phyloP scores from a whole-genome alignment of 2,888 invertebrate genomes.

The Pterobdella sp. region DNA sequence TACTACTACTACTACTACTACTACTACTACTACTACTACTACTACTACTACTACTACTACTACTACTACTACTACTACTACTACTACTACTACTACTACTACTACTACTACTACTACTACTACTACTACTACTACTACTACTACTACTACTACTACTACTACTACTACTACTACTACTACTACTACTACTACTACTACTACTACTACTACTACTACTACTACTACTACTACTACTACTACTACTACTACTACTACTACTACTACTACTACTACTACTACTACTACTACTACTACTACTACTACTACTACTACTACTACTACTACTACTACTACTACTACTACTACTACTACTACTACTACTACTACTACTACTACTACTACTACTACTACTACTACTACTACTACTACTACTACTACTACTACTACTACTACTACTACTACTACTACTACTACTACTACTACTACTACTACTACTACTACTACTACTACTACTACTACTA shows the following conservation, averaged over 20 bases:
- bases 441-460: slow-evolving; percentile 3
- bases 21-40: slow-evolving; percentile 3
- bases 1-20: background rate
- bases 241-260: background rate
- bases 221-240: slow-evolving; percentile 42
- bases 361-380: background rate
- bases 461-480: background rate
- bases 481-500: slow-evolving; percentile 2
- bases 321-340: background rate
- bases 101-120: slow-evolving; percentile 42
- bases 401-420: slow-evolving; percentile 3
- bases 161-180: background rate
- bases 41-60: background rate
- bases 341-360: slow-evolving; percentile 42
- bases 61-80: slow-evolving; percentile 42
- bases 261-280: slow-evolving; percentile 42
- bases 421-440: slow-evolving; percentile 2
- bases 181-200: slow-evolving; percentile 42
- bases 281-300: background rate
- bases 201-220: background rate
- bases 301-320: slow-evolving; percentile 42
- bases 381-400: slow-evolving; percentile 1
- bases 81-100: slow-evolving; percentile 43
- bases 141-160: slow-evolving; percentile 42
- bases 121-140: slow-evolving; percentile 42